Evolutionary conservation across 2,888 invertebrate genomes (phyloP).

Genomic region (Heliconius ethilla): DNA sequence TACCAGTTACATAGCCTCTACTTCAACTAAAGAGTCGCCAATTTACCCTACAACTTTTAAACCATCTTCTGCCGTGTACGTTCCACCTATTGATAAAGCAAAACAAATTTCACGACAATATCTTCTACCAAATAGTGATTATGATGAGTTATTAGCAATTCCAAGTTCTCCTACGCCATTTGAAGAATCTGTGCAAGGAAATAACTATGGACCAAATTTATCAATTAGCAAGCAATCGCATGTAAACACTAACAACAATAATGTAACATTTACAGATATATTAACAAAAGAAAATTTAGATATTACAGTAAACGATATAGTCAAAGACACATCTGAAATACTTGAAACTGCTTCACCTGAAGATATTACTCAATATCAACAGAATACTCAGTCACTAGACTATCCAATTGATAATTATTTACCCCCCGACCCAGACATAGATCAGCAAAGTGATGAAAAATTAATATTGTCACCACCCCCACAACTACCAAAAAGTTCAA

Average conservation of each 20-base stretch:
- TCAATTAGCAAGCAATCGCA: conserved; percentile 54
- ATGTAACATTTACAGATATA: conserved; percentile 69
- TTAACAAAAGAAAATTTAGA: conserved; percentile 73
- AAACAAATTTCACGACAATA: conserved; percentile 59
- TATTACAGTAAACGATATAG: conserved; percentile 68
- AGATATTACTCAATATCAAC: conserved; percentile 52
- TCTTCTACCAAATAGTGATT: conserved; percentile 57
- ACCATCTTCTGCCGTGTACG: conserved; percentile 60
- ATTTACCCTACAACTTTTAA: conserved; percentile 67
- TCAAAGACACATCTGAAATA: conserved; percentile 67
- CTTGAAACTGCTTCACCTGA: conserved; percentile 61
- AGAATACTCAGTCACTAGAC: conserved; percentile 30
- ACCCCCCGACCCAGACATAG: conserved; percentile 52
- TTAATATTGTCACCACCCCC: conserved; percentile 59
- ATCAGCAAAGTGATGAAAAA: conserved; percentile 61
- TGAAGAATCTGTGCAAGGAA: conserved; percentile 42
- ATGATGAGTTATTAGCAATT: conserved; percentile 52
- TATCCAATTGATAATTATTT: conserved; percentile 57
- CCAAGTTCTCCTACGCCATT: conserved; percentile 39
- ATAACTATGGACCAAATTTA: conserved; percentile 51
- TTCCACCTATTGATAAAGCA: conserved; percentile 59
- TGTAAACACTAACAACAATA: conserved; percentile 58
- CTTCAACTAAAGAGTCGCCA: conserved; percentile 58
- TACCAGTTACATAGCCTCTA: conserved; percentile 54
- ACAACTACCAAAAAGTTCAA: conserved; percentile 55